phyloP scores from a whole-genome alignment of 1,140 invertebrate genomes.

The Streblospio benedicti region DNA sequence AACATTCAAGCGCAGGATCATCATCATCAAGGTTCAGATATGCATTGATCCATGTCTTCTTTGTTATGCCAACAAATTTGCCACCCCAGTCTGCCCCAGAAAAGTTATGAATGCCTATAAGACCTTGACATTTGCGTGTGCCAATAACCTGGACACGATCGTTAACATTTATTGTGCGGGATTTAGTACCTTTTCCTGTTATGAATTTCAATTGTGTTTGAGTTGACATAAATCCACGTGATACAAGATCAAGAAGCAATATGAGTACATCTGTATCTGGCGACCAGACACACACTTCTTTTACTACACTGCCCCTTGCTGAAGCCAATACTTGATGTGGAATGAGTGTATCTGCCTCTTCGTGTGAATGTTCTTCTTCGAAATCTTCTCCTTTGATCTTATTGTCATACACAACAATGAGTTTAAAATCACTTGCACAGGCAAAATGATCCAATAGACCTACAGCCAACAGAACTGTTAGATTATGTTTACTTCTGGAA shows the following conservation, averaged over 20 bases:
- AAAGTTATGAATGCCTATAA: not conserved
- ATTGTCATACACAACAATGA: not conserved
- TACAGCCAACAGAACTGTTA: too few species aligned
- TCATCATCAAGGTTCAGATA: not conserved
- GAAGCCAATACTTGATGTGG: not conserved
- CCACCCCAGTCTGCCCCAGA: not conserved
- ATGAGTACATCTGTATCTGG: not conserved
- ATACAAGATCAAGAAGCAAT: not conserved
- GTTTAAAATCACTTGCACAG: not conserved
- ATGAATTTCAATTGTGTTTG: not conserved
- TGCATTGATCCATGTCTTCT: not conserved
- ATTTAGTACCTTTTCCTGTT: not conserved
- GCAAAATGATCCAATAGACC: too few species aligned
- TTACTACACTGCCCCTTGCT: too few species aligned
- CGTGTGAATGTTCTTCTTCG: slow-evolving; percentile 1
- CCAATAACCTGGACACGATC: not conserved
- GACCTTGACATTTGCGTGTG: not conserved
- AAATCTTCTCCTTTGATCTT: slow-evolving; percentile 3
- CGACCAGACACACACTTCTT: not conserved
- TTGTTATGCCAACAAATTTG: not conserved
- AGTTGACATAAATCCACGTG: not conserved
- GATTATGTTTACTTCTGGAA: too few species aligned
- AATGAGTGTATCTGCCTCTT: slow-evolving; percentile 1
- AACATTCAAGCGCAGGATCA: slow-evolving; percentile 1
- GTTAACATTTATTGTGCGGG: not conserved